Evolutionary conservation across 2,888 invertebrate species (phyloP).

Genomic region (Metopia argyrocephala): DNA sequence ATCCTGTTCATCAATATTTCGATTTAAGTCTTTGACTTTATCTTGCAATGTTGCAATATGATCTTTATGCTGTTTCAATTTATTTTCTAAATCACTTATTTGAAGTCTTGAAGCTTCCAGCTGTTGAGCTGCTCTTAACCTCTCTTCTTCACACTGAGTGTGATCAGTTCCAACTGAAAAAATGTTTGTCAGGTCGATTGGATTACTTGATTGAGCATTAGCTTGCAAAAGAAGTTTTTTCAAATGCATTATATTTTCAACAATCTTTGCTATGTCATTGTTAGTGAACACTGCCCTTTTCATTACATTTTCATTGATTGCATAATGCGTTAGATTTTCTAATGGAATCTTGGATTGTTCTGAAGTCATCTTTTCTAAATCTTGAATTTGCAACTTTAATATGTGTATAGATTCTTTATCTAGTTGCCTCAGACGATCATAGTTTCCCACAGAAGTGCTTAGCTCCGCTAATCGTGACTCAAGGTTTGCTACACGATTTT

Average conservation of each 20-base stretch:
- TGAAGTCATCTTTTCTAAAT: conserved; percentile 67
- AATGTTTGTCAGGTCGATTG: conserved; percentile 81
- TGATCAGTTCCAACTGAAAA: conserved; percentile 79
- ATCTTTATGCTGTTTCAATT: conserved; percentile 79
- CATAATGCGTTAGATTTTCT: background rate
- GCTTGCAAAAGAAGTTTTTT: conserved; percentile 82
- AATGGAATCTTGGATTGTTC: conserved; percentile 67
- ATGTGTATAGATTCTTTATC: conserved; percentile 86
- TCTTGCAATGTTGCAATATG: conserved; percentile 85
- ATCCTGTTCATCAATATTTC: conserved; percentile 83
- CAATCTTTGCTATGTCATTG: conserved; percentile 80
- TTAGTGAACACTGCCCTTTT: conserved; percentile 3
- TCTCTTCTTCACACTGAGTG: conserved; percentile 83
- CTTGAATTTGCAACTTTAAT: conserved; percentile 77
- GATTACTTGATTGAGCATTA: conserved; percentile 81
- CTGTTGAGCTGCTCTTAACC: conserved; percentile 82
- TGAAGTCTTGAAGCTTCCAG: conserved; percentile 82
- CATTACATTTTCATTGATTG: background rate
- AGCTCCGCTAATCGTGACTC: conserved; percentile 88
- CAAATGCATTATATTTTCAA: conserved; percentile 83
- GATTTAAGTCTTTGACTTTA: conserved; percentile 82
- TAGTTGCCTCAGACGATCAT: conserved; percentile 85
- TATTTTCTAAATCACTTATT: conserved; percentile 69
- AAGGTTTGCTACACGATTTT: conserved; percentile 86
- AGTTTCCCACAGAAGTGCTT: conserved; percentile 87